A percentile compares a stretch with the other conserved stretches of the same genome.
These are phyloP conservation scores for Atta cephalotes DNA, from an alignment of 1,140 invertebrate species.

Conservation along the genomic window DNA sequence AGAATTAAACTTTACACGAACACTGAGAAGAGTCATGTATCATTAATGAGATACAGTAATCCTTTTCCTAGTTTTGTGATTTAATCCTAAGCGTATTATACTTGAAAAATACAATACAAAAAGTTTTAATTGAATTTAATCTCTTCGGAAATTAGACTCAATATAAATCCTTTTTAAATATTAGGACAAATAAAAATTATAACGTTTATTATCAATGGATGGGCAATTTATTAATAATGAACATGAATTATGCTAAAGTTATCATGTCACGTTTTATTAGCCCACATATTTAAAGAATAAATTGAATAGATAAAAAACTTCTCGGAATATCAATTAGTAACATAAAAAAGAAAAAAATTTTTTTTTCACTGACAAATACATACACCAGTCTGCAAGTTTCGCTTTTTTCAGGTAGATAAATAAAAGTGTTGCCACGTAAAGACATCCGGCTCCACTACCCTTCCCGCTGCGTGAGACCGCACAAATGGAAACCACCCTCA, in stretches of 20 bases:
- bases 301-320: not conserved
- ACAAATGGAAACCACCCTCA: conserved; percentile 64
- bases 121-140: not conserved
- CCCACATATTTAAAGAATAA: not conserved
- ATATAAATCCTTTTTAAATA: not conserved
- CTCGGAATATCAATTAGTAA: not conserved
- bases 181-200: not conserved
- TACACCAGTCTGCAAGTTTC: conserved; percentile 61
- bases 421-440: conserved; percentile 78
- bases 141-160: not conserved
- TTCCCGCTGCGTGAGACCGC: conserved; percentile 53
- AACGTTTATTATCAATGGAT: not conserved
- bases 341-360: not conserved
- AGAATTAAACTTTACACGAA: conserved; percentile 43
- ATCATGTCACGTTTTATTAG: not conserved
- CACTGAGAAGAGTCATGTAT: conserved; percentile 6
- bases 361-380: not conserved
- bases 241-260: not conserved
- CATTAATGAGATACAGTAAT: conserved; percentile 48
- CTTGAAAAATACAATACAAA: not conserved
- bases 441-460: conserved; percentile 64
- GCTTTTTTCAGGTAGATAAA: conserved; percentile 74
- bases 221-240: not conserved
- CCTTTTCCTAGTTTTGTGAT: conserved; percentile 21
- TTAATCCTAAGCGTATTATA: not conserved